Evolutionary conservation across 2,797 vertebrate species (phyloP).

Genomic region (Galago senegalensis): DNA sequence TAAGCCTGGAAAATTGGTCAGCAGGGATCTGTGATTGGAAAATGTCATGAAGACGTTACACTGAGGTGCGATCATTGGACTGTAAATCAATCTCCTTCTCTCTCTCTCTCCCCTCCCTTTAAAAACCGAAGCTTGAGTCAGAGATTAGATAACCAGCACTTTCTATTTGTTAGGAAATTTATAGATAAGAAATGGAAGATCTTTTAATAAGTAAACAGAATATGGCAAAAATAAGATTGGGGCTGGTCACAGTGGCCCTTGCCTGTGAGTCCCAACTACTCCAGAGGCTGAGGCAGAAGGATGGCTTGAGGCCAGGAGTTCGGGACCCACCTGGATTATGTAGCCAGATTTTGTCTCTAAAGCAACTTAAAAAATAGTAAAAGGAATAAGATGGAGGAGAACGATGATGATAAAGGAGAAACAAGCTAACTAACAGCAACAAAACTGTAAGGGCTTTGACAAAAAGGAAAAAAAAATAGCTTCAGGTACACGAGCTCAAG

Average conservation of each 20-base stretch:
- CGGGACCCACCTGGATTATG: too few relatives aligned
- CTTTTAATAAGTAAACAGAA: slow-evolving; percentile 3
- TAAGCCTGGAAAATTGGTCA: neutral
- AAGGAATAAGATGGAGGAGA: neutral
- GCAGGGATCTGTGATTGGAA: neutral
- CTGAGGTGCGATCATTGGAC: neutral
- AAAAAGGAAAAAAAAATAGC: neutral
- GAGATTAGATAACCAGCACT: neutral
- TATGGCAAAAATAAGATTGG: neutral
- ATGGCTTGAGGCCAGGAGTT: too few relatives aligned
- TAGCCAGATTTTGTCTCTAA: too few relatives aligned
- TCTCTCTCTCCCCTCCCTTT: neutral
- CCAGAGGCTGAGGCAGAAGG: too few relatives aligned
- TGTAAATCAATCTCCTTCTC: neutral
- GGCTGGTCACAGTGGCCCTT: neutral
- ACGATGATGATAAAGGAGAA: neutral
- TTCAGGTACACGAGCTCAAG: neutral
- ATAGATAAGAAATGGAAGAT: neutral
- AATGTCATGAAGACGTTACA: neutral
- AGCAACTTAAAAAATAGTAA: too few relatives aligned
- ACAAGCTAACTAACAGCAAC: neutral
- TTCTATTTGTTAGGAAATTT: slow-evolving; percentile 17
- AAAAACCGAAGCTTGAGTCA: slow-evolving; percentile 1
- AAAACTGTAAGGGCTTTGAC: neutral
- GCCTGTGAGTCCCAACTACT: neutral